A percentile compares a stretch with the other conserved stretches of the same genome.
phyloP scores from a whole-genome alignment of 2,797 vertebrate species.

The Dendrocincla tyrannina region DNA sequence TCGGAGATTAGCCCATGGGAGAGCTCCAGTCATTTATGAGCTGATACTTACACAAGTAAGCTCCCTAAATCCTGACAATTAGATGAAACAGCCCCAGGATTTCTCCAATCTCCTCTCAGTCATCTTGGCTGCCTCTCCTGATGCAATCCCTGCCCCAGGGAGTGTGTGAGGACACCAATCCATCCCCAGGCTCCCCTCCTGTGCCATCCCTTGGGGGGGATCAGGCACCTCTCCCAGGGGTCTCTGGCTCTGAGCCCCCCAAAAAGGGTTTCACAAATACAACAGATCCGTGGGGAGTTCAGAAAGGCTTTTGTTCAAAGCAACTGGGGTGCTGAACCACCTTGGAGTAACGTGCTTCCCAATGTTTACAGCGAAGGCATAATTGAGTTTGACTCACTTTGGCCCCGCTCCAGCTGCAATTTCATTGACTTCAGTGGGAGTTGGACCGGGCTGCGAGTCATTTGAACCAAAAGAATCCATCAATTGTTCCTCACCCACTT shows the following conservation, averaged over 20 bases:
- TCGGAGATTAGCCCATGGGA: background rate
- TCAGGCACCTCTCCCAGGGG: background rate
- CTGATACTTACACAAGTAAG: background rate
- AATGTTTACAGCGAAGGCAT: conserved; percentile 44
- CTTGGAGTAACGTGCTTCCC: conserved; percentile 7
- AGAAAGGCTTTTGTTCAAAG: background rate
- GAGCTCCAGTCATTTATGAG: background rate
- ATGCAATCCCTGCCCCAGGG: background rate
- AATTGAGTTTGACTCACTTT: conserved; percentile 61
- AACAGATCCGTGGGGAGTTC: background rate
- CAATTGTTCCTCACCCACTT: conserved; percentile 54
- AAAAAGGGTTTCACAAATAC: background rate
- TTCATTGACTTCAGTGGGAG: conserved; percentile 68
- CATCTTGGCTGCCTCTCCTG: background rate
- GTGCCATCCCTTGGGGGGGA: background rate
- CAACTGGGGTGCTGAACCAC: background rate
- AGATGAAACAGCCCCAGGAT: background rate
- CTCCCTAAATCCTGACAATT: background rate
- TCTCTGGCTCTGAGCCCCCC: background rate
- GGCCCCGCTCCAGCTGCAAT: background rate
- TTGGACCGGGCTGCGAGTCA: conserved; percentile 27
- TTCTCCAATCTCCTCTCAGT: background rate
- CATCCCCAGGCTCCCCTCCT: background rate
- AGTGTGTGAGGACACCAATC: background rate
- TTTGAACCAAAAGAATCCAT: conserved; percentile 59